A percentile compares a stretch with the other conserved stretches of the same genome.
Evolutionary conservation across 2,888 invertebrate genomes (phyloP).

Genomic region (Phyllotreta striolata): DNA sequence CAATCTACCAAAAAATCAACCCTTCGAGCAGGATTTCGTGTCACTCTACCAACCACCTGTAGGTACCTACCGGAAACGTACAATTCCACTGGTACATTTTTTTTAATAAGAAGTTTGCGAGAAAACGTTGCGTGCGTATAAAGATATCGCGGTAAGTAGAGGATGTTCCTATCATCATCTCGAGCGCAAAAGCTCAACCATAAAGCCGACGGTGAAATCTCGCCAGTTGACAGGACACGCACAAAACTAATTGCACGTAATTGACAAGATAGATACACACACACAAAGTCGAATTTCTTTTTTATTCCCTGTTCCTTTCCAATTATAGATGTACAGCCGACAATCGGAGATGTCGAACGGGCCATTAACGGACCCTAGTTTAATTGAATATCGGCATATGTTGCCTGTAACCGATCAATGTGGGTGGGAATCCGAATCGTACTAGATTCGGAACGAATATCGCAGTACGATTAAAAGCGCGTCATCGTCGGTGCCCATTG

Average conservation of each 20-base stretch:
- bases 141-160: slow-evolving; percentile 15
- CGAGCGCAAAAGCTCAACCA: slow-evolving; percentile 22
- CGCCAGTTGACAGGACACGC: slow-evolving; percentile 47
- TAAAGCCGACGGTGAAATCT: slow-evolving; percentile 24
- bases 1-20: no score
- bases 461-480: slow-evolving; percentile 45
- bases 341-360: no score
- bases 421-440: no score
- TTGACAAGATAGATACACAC: slow-evolving; percentile 54
- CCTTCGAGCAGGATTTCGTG: no score
- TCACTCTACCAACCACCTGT: no score
- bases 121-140: slow-evolving; percentile 13
- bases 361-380: no score
- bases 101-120: background rate
- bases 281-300: slow-evolving; percentile 35
- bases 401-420: no score
- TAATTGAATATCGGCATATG: no score
- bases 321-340: slow-evolving; percentile 37
- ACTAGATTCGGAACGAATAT: no score
- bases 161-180: slow-evolving; percentile 19
- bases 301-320: slow-evolving; percentile 23
- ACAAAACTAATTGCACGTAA: slow-evolving; percentile 55
- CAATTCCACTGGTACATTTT: no score
- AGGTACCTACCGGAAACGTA: no score
- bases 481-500: slow-evolving; percentile 50